Conservation (phyloP, 2,797 vertebrate genomes). For the Gambusia yucatana region DNA sequence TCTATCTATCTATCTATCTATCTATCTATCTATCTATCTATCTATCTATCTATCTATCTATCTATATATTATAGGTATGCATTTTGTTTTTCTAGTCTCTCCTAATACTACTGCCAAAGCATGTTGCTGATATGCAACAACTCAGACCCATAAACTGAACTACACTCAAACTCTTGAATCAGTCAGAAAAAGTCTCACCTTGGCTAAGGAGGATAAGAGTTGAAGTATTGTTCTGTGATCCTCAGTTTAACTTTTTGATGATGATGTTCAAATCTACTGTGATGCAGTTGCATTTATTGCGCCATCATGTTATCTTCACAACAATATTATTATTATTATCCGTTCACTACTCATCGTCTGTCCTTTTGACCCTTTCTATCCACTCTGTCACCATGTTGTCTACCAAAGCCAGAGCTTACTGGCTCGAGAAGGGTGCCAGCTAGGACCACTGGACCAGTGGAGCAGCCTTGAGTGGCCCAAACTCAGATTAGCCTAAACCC, state of each 20-base stretch:
- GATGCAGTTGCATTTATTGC: conserved; percentile 11
- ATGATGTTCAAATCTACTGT: conserved; percentile 1
- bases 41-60: no score
- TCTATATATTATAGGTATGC: not conserved
- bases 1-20: no score
- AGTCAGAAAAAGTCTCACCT: no score
- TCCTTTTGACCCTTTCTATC: conserved; percentile 34
- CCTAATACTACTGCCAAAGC: no score
- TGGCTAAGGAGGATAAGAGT: no score
- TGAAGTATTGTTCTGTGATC: no score
- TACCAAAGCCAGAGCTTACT: conserved; percentile 38
- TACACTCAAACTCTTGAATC: no score
- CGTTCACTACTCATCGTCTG: conserved; percentile 4
- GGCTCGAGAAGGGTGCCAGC: conserved; percentile 56
- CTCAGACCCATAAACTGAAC: no score
- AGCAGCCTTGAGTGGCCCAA: conserved; percentile 65
- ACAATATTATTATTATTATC: not conserved
- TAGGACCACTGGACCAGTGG: conserved; percentile 70
- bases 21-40: no score
- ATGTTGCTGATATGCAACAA: not conserved
- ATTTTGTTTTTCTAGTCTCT: not conserved
- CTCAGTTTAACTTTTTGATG: not conserved
- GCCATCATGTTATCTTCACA: conserved; percentile 1
- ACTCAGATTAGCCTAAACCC: conserved; percentile 69
- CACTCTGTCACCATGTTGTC: conserved; percentile 31